Base-by-base conservation (phyloP, 2,797 vertebrate genomes). In the Leptoclinus maculatus region DNA sequence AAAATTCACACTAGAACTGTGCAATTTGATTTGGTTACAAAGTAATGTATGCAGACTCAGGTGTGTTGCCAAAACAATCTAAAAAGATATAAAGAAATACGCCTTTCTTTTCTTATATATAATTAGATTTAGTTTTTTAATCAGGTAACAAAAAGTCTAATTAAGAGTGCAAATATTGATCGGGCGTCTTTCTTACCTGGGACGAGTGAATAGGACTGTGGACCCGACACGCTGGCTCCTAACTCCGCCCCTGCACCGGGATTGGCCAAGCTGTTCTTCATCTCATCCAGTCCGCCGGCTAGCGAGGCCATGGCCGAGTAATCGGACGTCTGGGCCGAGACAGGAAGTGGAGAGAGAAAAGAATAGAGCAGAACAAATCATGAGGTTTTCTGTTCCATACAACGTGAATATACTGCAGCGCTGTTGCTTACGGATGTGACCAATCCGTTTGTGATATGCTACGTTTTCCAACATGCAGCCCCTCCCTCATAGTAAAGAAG, bases 241-340 rank as follows among this genome's bases (percentile, higher is more conserved):
- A 99, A 88, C 87, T 99, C 98, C 0, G 96, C 95, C 65, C 93
- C 94, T n/a, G 97, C 93, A 81, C 97, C 93, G 5, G 97, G 95
- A 93, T 97, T 99, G 87, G 95, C 95, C 94, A 99, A 94, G 87
- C 96, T 99, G 77, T 95, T 97, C 92, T 99, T 99, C 98, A 99
- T 99, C 87, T 99, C 98, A 0, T 99, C 98, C 93, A 99, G 91
- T 88, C 98, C 97, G n/a, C 97, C 96, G 45, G 97, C 95, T 91
- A 99, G 92, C 0, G 98, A 98, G 60, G 97, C 97, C 98, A 99
- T 99, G 82, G 97, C 93, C 14, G 98, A 98, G 82, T 99, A 99
- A 74, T 99, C 98, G 43, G 97, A 96, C 14, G 97, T 96, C 98
- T 99, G 90, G 41, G 72, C 83, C 84, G 84, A 88, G 67, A 89